Base-by-base conservation (phyloP, 2,888 invertebrate genomes). In the Dromius quadrimaculatus region DNA sequence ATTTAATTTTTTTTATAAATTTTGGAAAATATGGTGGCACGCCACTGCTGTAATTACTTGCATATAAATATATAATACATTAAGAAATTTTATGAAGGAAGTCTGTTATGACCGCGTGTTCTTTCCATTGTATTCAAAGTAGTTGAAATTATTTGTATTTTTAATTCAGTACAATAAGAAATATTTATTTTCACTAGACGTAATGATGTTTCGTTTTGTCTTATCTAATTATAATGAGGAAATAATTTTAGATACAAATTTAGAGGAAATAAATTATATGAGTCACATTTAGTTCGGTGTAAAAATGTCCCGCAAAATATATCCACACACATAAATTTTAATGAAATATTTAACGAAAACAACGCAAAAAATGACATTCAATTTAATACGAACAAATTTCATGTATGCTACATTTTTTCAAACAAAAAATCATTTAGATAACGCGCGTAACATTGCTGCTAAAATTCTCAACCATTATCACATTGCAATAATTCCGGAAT, bases 101-200 rank as follows among this genome's bases (percentile, higher is more conserved):
- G 61, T 61, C 22, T 61, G 20, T 19, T 38, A 61, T 41, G 61
- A 61, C 23, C 23, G 38, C n/a, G n/a, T n/a, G n/a, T 41, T 61
- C 61, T 38, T 38, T 61, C 38, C 32, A 61, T 61, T 61, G 61
- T 61, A 61, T 61, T 61, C 61, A 61, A 61, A 61, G 17, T 32
- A 61, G 61, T 61, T 36, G 19, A 38, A 22, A 61, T 61, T 61
- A 41, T 61, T 59, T 59, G 23, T 61, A 41, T 61, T 61, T 61
- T 61, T 61, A 61, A 61, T 61, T 22, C 38, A 41, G 41, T 22
- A 61, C 61, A 61, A 38, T 61, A 28, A 15, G 50, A 28, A 54
- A 54, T 28, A 54, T 54, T 54, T 54, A 54, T 54, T 54, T 54
- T 54, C 50, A 28, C 50, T 15, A 23, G 50, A 8, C 15, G 15